These are phyloP conservation scores for Cebidichthys violaceus DNA, from an alignment of 2,113 vertebrate genomes.

Conservation along the genomic window DNA sequence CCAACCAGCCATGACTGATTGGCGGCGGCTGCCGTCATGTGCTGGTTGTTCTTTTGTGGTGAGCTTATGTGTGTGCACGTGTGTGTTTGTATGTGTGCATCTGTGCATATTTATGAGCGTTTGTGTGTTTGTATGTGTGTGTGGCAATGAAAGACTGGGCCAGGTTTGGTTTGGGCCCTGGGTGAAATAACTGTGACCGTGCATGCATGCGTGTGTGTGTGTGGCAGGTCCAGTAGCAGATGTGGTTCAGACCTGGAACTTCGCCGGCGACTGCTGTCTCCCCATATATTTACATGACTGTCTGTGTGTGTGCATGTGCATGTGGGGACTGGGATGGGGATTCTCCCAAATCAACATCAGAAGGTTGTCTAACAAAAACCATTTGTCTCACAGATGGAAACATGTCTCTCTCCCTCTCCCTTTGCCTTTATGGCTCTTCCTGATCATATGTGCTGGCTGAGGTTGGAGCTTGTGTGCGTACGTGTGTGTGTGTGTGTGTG, in stretches of 20 bases:
- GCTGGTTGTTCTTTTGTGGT: conserved; percentile 80
- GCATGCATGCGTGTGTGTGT: conserved; percentile 50
- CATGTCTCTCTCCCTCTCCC: conserved; percentile 65
- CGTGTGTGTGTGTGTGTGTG: conserved; percentile 23
- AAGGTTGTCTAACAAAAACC: conserved; percentile 82
- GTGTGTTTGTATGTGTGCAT: conserved; percentile 50
- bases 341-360: conserved; percentile 85
- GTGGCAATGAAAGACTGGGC: conserved; percentile 58
- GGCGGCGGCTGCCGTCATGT: conserved; percentile 76
- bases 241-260: conserved; percentile 80
- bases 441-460: conserved; percentile 79
- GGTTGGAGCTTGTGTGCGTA: conserved; percentile 38
- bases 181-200: conserved; percentile 57
- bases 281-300: conserved; percentile 77
- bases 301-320: conserved; percentile 22
- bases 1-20: conserved; percentile 82
- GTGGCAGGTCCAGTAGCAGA: conserved; percentile 81
- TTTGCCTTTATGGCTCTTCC: conserved; percentile 67
- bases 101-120: conserved; percentile 52
- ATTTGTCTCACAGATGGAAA: conserved; percentile 85
- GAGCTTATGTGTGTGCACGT: conserved; percentile 40
- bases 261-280: conserved; percentile 76
- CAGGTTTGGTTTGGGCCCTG: conserved; percentile 66
- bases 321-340: conserved; percentile 65
- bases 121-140: conserved; percentile 60